Conservation (phyloP, 2,113 vertebrate species). For the Poecilia latipinna region DNA sequence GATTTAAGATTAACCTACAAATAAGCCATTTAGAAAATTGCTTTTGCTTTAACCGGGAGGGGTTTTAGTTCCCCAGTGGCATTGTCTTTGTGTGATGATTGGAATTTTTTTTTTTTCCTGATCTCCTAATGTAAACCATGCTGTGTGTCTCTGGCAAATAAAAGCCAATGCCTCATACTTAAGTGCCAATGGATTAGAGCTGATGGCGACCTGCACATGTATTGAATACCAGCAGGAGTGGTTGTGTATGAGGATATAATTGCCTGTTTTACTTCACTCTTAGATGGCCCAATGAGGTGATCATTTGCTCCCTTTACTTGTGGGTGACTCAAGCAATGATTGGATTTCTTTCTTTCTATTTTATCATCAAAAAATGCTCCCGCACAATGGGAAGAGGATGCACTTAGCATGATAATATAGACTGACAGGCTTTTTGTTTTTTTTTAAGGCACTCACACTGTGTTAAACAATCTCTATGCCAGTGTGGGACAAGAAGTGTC, state of each 20-base stretch:
- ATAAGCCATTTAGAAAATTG: slow-evolving; percentile 44
- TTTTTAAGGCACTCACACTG: slow-evolving; percentile 58
- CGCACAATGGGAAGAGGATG: slow-evolving; percentile 50
- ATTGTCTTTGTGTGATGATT: slow-evolving; percentile 17
- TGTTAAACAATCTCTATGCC: slow-evolving; percentile 49
- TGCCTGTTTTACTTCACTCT: too few species aligned
- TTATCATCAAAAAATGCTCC: slow-evolving; percentile 39
- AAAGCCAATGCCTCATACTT: slow-evolving; percentile 15
- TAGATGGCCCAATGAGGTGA: slow-evolving; percentile 22
- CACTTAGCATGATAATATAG: slow-evolving; percentile 59
- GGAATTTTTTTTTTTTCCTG: slow-evolving; percentile 12
- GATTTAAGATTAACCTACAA: slow-evolving; percentile 37
- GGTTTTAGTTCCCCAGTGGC: slow-evolving; percentile 17
- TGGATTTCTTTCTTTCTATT: slow-evolving; percentile 49
- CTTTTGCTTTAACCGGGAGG: slow-evolving; percentile 26
- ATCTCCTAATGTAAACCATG: slow-evolving; percentile 21
- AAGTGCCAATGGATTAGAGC: slow-evolving; percentile 17
- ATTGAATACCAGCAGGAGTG: slow-evolving; percentile 24
- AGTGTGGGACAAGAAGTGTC: slow-evolving; percentile 42
- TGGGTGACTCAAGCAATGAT: slow-evolving; percentile 37
- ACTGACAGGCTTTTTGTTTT: slow-evolving; percentile 45
- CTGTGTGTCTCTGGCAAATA: slow-evolving; percentile 4
- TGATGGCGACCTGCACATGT: slow-evolving; percentile 24
- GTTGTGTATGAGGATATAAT: background rate
- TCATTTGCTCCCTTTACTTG: slow-evolving; percentile 35